phyloP scores from a whole-genome alignment of 2,888 invertebrate genomes.

The Parnassius orleans region DNA sequence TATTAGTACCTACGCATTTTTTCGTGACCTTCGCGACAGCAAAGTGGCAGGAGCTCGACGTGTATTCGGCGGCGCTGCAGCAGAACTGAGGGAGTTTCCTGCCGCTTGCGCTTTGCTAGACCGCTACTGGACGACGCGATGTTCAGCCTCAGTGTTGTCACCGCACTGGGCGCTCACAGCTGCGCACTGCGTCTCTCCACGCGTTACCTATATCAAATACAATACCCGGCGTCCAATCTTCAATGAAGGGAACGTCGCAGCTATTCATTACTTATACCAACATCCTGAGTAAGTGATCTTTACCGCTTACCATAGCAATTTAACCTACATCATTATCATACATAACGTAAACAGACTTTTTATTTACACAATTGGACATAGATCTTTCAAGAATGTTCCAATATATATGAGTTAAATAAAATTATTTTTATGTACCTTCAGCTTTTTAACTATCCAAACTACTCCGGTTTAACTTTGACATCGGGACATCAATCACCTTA shows the following conservation, averaged over 20 bases:
- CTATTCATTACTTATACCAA: slow-evolving; percentile 53
- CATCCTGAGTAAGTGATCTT: slow-evolving; percentile 52
- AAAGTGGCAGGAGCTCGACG: slow-evolving; percentile 44
- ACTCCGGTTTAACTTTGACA: no score
- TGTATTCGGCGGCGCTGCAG: slow-evolving; percentile 56
- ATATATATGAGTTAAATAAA: no score
- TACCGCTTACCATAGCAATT: no score
- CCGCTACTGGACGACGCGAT: slow-evolving; percentile 53
- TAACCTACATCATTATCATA: no score
- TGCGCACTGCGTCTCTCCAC: slow-evolving; percentile 60
- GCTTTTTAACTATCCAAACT: no score
- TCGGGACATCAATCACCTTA: no score
- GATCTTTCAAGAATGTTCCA: no score
- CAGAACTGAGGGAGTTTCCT: slow-evolving; percentile 41
- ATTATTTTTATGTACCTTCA: no score
- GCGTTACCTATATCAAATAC: slow-evolving; percentile 57
- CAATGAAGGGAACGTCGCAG: slow-evolving; percentile 42
- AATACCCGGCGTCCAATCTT: slow-evolving; percentile 46
- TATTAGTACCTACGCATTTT: not conserved
- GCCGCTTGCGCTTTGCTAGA: slow-evolving; percentile 56
- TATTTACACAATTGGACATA: no score
- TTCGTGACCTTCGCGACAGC: not conserved
- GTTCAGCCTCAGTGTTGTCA: slow-evolving; percentile 56
- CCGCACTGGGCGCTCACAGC: slow-evolving; percentile 66
- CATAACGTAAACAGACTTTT: no score